Evolutionary conservation across 53 echinoderm and acorn worm genomes (phyloP), one percentile per base, ranked within the genome.

Genomic region (Holothuria scabra): DNA sequence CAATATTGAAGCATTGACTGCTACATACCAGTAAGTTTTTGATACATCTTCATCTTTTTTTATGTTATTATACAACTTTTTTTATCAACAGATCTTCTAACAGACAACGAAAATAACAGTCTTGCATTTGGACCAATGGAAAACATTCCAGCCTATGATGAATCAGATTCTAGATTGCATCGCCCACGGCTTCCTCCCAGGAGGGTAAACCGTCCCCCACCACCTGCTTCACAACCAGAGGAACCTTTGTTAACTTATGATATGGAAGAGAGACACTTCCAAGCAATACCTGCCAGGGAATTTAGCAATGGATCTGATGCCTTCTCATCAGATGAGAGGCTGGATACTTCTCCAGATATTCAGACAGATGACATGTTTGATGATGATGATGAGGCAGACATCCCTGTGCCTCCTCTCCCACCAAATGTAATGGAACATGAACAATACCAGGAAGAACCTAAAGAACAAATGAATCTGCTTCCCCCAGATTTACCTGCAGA

Each of bases 61-160:
- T n/a, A 3, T n/a, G 1, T 74, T 32, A 41, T 8, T 41, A 5
- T 41, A 10, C 7, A 10, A 41, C 13, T 59, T 12, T 11, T 26
- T 21, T 21, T 26, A n/a, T 22, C 64, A 46, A 23, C 64, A 81
- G 82, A 81, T 37, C 37, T 62, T 38, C 64, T 81, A 14, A 81
- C 82, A 32, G 82, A 81, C 65, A 78, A 78, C 19, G 78, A 78
- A 32, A 78, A 78, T 58, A 78, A 78, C 48, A 78, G 78, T 21
- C 57, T 78, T 19, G 78, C 78, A 12, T 78, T 78, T 32, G 58
- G 78, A 21, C 78, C 78, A n/a, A 78, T 78, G 57, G 82, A 82
- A n/a, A 41, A 37, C 44, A 61, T 82, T 82, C 63, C 82, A 10
- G 65, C 63, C 64, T 64, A 63, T 24, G 63, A 82, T 11, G 55